A percentile compares a stretch with the other conserved stretches of the same genome.
phyloP scores from a whole-genome alignment of 2,113 vertebrate genomes.

The Hypocryptadius cinnamomeus region DNA sequence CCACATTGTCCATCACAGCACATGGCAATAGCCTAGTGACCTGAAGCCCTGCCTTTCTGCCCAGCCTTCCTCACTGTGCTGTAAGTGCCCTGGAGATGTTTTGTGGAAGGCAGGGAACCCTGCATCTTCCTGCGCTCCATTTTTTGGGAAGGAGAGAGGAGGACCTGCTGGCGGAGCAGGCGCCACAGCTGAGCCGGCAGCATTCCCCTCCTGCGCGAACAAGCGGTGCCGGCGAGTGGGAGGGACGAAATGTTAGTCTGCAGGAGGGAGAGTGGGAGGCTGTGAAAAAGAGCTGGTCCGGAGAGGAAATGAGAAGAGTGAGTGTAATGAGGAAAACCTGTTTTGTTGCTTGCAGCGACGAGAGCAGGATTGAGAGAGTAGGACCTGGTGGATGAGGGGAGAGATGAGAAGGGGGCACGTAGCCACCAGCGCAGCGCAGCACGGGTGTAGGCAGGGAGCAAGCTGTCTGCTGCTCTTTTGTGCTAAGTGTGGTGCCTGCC shows the following conservation, averaged over 20 bases:
- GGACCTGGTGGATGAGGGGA: neutral
- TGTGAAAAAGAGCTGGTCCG: constrained; percentile 12
- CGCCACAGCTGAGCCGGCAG: neutral
- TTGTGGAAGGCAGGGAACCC: neutral
- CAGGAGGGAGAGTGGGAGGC: constrained; percentile 33
- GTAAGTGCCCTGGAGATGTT: accelerated
- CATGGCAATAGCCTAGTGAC: neutral
- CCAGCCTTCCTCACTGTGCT: accelerated
- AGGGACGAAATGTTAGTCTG: neutral
- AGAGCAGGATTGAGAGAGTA: neutral
- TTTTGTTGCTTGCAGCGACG: neutral
- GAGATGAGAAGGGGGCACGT: neutral
- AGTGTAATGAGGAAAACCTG: neutral
- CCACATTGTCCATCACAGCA: accelerated
- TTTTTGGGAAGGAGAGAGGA: neutral
- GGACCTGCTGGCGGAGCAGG: neutral
- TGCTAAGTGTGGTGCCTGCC: neutral
- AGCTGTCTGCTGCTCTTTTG: constrained; percentile 44
- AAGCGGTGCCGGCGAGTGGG: neutral
- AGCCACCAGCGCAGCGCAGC: neutral
- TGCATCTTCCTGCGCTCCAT: accelerated
- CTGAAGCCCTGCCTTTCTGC: neutral
- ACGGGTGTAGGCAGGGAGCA: neutral
- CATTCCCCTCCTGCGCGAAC: neutral
- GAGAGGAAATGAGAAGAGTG: constrained; percentile 11